Conservation (phyloP, 1,140 invertebrate species). For the Hesperophylax magnus region DNA sequence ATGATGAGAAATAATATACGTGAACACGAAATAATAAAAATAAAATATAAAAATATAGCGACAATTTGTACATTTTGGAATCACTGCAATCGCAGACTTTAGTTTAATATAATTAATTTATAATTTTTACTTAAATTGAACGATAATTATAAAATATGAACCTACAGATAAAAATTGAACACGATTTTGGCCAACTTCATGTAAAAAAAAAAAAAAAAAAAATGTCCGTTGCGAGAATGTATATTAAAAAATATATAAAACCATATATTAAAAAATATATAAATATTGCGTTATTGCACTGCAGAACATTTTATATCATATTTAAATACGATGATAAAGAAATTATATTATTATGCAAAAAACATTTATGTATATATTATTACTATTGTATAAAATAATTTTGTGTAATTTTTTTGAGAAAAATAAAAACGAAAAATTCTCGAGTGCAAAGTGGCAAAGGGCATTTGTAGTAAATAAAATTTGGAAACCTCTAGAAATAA, state of each 20-base stretch:
- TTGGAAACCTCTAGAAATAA: conserved; percentile 24
- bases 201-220: background rate
- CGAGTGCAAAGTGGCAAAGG: background rate
- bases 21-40: conserved; percentile 6
- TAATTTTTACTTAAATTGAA: background rate
- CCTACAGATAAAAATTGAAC: background rate
- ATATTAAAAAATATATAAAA: background rate
- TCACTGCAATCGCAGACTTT: conserved; percentile 1
- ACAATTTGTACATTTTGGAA: conserved; percentile 37
- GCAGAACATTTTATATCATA: conserved; percentile 33
- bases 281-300: conserved; percentile 16
- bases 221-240: background rate
- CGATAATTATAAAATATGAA: background rate
- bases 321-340: conserved; percentile 27
- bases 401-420: background rate
- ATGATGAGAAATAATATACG: background rate
- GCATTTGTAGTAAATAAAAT: background rate
- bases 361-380: background rate
- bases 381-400: background rate
- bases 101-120: background rate
- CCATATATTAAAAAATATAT: conserved; percentile 31
- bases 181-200: conserved; percentile 4
- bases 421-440: background rate
- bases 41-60: conserved; percentile 36
- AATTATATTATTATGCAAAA: conserved; percentile 10